A percentile compares a stretch with the other conserved stretches of the same genome.
phyloP scores from a whole-genome alignment of 2,888 invertebrate genomes.

The Dysmachus trigonus region DNA sequence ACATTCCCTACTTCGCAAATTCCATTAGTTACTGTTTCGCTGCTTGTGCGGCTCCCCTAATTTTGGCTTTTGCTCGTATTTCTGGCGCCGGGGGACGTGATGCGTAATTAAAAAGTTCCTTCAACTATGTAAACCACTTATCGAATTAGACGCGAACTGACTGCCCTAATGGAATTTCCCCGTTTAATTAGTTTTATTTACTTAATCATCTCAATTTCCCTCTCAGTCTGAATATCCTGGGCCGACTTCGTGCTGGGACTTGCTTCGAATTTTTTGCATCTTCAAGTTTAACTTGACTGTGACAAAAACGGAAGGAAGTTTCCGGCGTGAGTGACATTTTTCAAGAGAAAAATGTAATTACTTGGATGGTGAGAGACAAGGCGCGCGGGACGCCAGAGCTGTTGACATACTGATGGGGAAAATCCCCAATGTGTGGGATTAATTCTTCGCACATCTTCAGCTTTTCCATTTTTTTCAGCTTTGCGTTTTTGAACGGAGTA shows the following conservation, averaged over 20 bases:
- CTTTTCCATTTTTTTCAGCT: background rate
- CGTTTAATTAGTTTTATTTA: conserved; percentile 7
- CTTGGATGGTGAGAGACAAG: background rate
- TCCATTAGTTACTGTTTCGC: background rate
- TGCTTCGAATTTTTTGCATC: background rate
- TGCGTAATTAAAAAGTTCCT: background rate
- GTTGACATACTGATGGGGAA: background rate
- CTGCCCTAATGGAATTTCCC: background rate
- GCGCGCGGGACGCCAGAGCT: background rate
- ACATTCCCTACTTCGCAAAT: background rate
- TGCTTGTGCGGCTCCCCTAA: background rate
- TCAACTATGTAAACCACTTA: background rate
- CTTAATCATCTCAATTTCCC: conserved; percentile 9
- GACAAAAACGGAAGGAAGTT: background rate
- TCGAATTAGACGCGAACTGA: background rate
- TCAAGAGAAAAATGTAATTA: background rate
- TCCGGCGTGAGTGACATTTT: background rate
- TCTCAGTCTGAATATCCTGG: background rate
- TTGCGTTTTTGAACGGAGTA: background rate
- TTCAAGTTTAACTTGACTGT: background rate
- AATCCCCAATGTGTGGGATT: background rate
- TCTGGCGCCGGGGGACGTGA: background rate
- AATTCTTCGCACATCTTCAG: background rate
- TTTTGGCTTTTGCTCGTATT: background rate
- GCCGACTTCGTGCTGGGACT: background rate